Base-by-base conservation (phyloP, 2,797 vertebrate genomes). In the Poeciliopsis infans region DNA sequence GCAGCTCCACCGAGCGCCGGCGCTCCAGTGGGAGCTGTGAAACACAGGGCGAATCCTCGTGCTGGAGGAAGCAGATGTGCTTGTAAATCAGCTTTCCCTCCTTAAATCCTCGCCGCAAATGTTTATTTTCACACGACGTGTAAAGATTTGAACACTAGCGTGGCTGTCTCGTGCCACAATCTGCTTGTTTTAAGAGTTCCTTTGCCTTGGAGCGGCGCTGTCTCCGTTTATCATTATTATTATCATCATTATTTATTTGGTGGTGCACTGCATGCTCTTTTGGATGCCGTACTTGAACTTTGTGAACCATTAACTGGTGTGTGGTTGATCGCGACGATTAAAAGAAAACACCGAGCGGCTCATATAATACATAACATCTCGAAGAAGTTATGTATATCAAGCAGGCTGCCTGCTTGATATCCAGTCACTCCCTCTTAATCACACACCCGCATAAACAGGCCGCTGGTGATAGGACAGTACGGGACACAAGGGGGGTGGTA, bases 1-100 rank as follows among this genome's bases (percentile, higher is more conserved):
- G 15, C 49, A 64, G 83, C 69, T n/a, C 86, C 80, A 53, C 46
- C 41, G 80, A 78, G 83, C 78, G 66, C 79, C 82, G 83, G 79
- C 80, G 74, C 83, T 85, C 74, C 68, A 66, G 79, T 41, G 79
- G 12, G 45, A 85, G 76, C 80, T 71, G 41, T 68, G 55, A 88
- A 83, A 84, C 70, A 75, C 80, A 77, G 71, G 16, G 79, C 80
- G 84, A 89, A 91, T 89, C 88, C 76, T 77, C 72, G 16, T 16
- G 75, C 78, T 77, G 59, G 77, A 68, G 69, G 74, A 31, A 87
- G 72, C 78, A 86, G 79, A 85, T 85, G 64, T 69, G 31, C 61
- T 68, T 69, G 78, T 45, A 28, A 70, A 45, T 84, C 51, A 41
- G 53, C 72, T 84, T 49, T 43, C 7, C 23, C 68, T n/a, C 11